Evolutionary conservation across 2,797 vertebrate genomes (phyloP), one percentile per base, ranked within the genome.

Genomic region (Tarsius wallacei): DNA sequence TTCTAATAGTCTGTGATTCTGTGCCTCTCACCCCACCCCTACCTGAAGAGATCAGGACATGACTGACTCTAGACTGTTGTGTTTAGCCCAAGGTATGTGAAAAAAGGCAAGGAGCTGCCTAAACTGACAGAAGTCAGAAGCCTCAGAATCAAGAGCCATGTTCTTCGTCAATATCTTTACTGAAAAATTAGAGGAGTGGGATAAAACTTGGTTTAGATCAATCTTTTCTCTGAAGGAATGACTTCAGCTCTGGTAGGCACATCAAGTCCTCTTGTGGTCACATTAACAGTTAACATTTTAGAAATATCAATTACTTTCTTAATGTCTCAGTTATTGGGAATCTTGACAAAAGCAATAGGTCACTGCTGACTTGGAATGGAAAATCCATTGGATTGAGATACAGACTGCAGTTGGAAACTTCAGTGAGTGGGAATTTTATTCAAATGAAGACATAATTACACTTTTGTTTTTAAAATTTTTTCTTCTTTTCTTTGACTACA

Each of bases 321-420:
- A 78, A 55, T 3, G 15, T 92, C 28, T 84, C 36, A 21, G 53
- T 42, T 81, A 74, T 19, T 73, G 88, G 87, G 89, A 96, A 83
- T 85, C 77, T 74, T 91, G 84, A 94, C 95, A 93, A 96, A 93
- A 93, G 49, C 78, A 94, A 82, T 24, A 88, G 68, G 76, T 80
- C 77, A 61, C 33, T 42, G 77, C 73, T 28, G 77, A 81, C 92
- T 71, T 91, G 53, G 84, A 97, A 87, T 0, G 12, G 59, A 92
- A 97, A 96, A 90, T 85, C 68, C 63, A 86, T 0, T 87, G 84
- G 61, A 55, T 13, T 42, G 73, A 73, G 85, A 95, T 16, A 81
- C 6, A 88, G 87, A 53, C 77, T 31, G 11, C 19, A 82, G 42
- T 3, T 87, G 85, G 90, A 82, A 97, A 94, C 76, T 85, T 87